These are phyloP conservation scores for Merops nubicus DNA, from an alignment of 2,113 vertebrate genomes.

Conservation along the genomic window DNA sequence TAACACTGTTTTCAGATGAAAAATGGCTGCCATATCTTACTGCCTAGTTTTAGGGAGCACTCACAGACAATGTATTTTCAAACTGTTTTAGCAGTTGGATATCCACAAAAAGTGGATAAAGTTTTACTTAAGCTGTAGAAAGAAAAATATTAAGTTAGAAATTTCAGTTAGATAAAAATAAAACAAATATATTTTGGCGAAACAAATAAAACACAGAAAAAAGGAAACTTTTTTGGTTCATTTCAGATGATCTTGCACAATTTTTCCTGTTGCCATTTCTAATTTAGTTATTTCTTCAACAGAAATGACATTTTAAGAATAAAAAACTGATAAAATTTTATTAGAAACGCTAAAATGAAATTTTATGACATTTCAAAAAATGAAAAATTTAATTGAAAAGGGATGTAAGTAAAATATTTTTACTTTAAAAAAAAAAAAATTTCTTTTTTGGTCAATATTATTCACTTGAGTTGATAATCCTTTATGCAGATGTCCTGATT, in stretches of 20 bases:
- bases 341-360: background rate
- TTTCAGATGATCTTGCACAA: background rate
- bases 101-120: background rate
- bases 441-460: background rate
- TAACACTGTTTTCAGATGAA: background rate
- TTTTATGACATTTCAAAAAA: background rate
- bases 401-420: background rate
- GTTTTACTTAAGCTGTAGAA: background rate
- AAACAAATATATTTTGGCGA: background rate
- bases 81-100: background rate
- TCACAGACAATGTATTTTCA: background rate
- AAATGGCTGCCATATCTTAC: background rate
- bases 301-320: background rate
- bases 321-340: background rate
- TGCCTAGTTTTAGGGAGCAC: background rate
- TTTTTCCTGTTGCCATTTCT: background rate
- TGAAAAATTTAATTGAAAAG: background rate
- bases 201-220: background rate
- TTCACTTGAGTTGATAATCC: background rate
- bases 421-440: background rate
- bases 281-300: background rate
- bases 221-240: rapidly evolving
- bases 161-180: background rate
- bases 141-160: background rate
- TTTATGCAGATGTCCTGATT: background rate